Percentiles rank a stretch among this genome's conserved stretches.
These are phyloP conservation scores for Ridgeia piscesae DNA, from an alignment of 1,140 invertebrate genomes.

Conservation along the genomic window DNA sequence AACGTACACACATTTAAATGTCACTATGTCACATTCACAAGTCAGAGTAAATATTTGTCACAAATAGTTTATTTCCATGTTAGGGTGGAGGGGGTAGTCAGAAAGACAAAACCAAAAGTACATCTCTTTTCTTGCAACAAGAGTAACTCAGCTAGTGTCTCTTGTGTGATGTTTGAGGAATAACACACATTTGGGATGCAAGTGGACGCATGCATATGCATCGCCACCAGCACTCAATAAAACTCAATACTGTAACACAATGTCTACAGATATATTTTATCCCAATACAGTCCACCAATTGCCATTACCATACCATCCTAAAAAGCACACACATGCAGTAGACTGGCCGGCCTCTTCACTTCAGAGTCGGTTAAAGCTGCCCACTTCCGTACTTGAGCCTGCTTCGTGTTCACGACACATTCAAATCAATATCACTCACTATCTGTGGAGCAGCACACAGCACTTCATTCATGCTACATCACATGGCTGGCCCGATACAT, in stretches of 20 bases:
- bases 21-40: not conserved
- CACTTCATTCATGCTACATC: not conserved
- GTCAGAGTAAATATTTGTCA: not conserved
- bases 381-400: not conserved
- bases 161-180: not conserved
- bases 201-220: not conserved
- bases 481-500: not conserved
- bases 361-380: not conserved
- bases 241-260: not conserved
- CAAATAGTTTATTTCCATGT: not conserved
- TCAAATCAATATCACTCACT: not conserved
- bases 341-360: not conserved
- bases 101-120: too few species aligned
- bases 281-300: not conserved
- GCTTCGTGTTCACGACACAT: not conserved
- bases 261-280: not conserved
- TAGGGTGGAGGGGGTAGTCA: too few species aligned
- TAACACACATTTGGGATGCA: not conserved
- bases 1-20: not conserved
- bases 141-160: not conserved
- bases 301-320: not conserved
- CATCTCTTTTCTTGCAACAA: too few species aligned
- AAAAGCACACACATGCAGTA: not conserved
- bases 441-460: not conserved
- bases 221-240: not conserved